Conservation (phyloP, 2,113 vertebrate genomes). For the Tachysurus fulvidraco region DNA sequence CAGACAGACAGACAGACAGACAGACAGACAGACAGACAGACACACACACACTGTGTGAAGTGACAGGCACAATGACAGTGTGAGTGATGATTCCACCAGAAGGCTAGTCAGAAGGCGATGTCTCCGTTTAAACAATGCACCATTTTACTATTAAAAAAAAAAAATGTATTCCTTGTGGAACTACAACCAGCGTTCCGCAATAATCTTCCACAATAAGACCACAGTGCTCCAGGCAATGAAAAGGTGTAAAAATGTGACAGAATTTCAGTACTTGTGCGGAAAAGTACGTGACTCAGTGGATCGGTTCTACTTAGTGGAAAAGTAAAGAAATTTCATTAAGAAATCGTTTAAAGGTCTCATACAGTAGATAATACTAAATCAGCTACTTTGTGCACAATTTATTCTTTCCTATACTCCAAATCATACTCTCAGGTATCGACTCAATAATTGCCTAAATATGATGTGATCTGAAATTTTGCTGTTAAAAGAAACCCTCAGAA, state of each 20-base stretch:
- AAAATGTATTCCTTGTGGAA: neutral
- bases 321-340: neutral
- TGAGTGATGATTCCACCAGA: conserved; percentile 61
- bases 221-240: neutral
- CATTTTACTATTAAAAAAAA: conserved; percentile 53
- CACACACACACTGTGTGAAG: conserved; percentile 57
- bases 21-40: conserved; percentile 38
- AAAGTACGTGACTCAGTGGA: neutral
- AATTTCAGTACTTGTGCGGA: no score
- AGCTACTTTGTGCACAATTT: no score
- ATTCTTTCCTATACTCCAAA: neutral
- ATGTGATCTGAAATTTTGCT: neutral
- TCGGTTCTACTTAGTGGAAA: neutral
- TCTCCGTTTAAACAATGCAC: conserved; percentile 65
- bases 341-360: neutral
- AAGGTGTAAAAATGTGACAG: neutral
- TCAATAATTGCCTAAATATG: neutral
- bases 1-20: neutral
- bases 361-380: neutral
- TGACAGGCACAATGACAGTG: conserved; percentile 60
- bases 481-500: neutral
- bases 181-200: neutral
- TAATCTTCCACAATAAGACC: neutral
- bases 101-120: conserved; percentile 60
- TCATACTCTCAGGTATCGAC: neutral